Conservation (phyloP, 2,888 invertebrate genomes). For the Acanthosepion lycidas region DNA sequence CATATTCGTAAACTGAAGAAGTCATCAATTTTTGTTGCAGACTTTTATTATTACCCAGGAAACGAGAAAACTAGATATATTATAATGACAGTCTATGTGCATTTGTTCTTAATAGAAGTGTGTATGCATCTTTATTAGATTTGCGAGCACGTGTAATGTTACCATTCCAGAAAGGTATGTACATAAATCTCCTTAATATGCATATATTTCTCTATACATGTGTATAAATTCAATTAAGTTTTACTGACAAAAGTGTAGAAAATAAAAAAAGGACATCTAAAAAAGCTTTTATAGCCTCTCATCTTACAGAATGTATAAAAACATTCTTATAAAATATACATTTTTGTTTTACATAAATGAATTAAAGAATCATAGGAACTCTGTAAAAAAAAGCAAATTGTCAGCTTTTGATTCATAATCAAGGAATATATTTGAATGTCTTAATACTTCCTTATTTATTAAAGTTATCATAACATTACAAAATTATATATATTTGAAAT, state of each 20-base stretch:
- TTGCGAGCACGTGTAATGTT: background rate
- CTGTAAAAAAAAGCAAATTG: too few species aligned
- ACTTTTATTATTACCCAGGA: background rate
- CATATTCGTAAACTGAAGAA: background rate
- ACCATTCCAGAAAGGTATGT: background rate
- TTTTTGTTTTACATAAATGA: too few species aligned
- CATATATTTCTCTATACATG: background rate
- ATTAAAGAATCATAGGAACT: too few species aligned
- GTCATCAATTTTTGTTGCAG: background rate
- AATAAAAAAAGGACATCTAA: background rate
- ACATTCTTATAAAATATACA: too few species aligned
- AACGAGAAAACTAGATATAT: background rate
- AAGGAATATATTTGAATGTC: too few species aligned
- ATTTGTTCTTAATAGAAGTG: background rate
- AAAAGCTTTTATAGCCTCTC: background rate
- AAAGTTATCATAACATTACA: too few species aligned
- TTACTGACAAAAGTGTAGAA: too few species aligned
- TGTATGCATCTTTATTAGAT: background rate
- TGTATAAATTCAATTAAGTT: background rate
- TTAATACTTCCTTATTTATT: too few species aligned
- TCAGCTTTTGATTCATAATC: too few species aligned
- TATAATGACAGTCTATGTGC: background rate
- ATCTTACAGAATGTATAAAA: too few species aligned
- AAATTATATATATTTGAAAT: too few species aligned
- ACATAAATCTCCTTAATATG: background rate